Evolutionary conservation across 2,797 vertebrate species (phyloP).

Genomic region (Artibeus lituratus): DNA sequence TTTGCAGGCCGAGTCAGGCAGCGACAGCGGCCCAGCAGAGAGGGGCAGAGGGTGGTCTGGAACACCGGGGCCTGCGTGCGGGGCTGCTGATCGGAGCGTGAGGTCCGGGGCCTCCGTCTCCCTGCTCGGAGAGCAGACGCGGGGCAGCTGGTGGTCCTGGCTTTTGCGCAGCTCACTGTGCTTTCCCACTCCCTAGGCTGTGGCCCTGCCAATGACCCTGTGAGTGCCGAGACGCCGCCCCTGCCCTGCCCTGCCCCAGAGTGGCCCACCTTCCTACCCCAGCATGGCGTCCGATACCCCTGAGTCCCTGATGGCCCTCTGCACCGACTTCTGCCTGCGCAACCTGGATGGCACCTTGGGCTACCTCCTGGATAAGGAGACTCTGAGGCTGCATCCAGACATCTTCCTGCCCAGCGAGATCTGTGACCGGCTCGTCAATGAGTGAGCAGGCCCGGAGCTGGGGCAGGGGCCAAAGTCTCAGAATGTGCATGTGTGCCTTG

Average conservation of each 20-base stretch:
- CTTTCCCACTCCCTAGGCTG: background rate
- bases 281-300: conserved; percentile 95
- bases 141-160: background rate
- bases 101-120: background rate
- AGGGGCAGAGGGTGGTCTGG: background rate
- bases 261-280: conserved; percentile 19
- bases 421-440: conserved; percentile 95
- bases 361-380: conserved; percentile 91
- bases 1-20: background rate
- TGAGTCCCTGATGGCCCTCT: conserved; percentile 93
- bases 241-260: conserved; percentile 53
- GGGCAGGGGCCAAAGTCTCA: background rate
- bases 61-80: background rate
- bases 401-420: conserved; percentile 98
- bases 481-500: background rate
- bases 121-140: background rate
- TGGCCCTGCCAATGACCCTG: conserved; percentile 71
- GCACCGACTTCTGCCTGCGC: conserved; percentile 94
- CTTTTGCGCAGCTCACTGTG: background rate
- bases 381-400: conserved; percentile 90
- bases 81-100: background rate
- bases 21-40: background rate
- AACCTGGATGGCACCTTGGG: conserved; percentile 96
- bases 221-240: conserved; percentile 61
- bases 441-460: conserved; percentile 81